Evolutionary conservation across 2,113 vertebrate species (phyloP), one percentile per base, ranked within the genome.

Genomic region (Cariama cristata): DNA sequence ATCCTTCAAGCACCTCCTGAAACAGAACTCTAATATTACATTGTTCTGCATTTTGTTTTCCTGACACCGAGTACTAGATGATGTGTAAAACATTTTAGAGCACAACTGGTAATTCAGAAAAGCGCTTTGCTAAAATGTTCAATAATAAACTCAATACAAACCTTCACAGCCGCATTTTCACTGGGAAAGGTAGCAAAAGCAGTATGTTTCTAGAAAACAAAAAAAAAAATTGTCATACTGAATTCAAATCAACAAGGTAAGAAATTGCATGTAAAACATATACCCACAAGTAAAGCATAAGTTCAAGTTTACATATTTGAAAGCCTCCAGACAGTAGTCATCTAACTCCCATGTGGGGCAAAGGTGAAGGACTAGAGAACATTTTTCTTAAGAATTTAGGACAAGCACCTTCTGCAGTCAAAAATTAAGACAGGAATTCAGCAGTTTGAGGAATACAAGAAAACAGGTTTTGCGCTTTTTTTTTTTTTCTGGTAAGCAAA

Each of bases 161-260:
- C 99, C 98, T 99, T 99, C 75, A 97, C 87, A 69, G 99, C 99
- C 53, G 98, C 97, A 49, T 98, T 99, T 97, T 99, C 98, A 96
- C 97, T 99, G 71, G 97, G 97, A 81, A 99, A 99, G 11, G 98
- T 98, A 49, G 99, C 99, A 98, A 99, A 99, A 26, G 99, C 99
- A 45, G 99, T 98, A 90, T 99, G 99, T 99, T 99, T 99, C 99
- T 99, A 98, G 80, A 98, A 98, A 96, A 80, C 3, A 96, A 97
- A 86, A 85, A 74, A 56, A 69, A 18, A 56, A 64, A 42, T 58
- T 15, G 12, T 47, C 62, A 55, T 4, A 49, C 6, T 23, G 5
- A 50, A 49, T 42, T 86, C 24, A 10, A 60, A 55, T 24, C 5
- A 53, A 75, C 72, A 79, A 47, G 8, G 1, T 30, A 60, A 44